phyloP scores from a whole-genome alignment of 2,797 vertebrate species.

The Eidolon dupreanum region DNA sequence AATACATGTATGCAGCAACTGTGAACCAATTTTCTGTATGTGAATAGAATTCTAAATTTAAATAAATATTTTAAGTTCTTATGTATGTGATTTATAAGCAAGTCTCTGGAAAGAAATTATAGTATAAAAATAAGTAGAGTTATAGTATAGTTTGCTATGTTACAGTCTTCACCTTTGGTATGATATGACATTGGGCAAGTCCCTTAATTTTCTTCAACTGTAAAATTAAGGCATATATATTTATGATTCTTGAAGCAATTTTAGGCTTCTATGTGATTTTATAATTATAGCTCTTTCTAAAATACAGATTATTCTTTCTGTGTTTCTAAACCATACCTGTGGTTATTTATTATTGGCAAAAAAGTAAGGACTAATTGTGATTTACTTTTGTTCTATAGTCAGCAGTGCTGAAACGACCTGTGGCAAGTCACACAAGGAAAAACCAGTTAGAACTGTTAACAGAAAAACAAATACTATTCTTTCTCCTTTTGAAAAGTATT shows the following conservation, averaged over 20 bases:
- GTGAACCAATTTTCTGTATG: neutral
- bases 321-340: neutral
- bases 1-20: neutral
- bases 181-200: neutral
- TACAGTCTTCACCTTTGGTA: neutral
- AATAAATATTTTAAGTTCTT: conserved; percentile 21
- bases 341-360: neutral
- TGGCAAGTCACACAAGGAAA: neutral
- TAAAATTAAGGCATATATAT: neutral
- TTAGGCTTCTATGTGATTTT: neutral
- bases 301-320: neutral
- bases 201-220: neutral
- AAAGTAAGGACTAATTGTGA: neutral
- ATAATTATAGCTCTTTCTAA: neutral
- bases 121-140: neutral
- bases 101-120: neutral
- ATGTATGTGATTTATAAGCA: conserved; percentile 5
- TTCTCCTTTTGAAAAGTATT: neutral
- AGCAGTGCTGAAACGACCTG: neutral
- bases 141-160: neutral
- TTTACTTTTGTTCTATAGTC: neutral
- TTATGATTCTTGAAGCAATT: neutral
- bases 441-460: neutral
- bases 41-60: conserved; percentile 26
- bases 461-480: neutral